Evolutionary conservation across 2,113 vertebrate species (phyloP), one percentile per base, ranked within the genome.

Genomic region (Hemiprocne comata): DNA sequence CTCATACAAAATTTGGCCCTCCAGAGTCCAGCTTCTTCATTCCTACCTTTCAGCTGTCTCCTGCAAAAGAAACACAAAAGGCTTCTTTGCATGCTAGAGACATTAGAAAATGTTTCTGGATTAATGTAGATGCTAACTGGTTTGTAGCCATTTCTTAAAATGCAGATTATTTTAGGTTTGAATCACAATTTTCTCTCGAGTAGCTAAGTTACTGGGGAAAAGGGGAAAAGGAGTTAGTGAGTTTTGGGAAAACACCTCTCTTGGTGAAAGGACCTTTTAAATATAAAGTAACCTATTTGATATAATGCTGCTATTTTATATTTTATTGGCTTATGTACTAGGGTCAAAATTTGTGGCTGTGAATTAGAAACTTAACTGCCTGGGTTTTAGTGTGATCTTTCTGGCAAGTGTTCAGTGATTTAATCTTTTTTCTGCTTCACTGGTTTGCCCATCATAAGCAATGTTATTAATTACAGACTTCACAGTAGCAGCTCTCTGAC

Each of bases 381-480:
- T 69, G 36, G 65, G 78, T 92, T 96, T 95, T 94, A 96, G 53
- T 92, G 79, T 4, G 4, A 40, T 94, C 76, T 86, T 90, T 86
- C 92, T 72, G 76, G 73, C 76, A 87, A 57, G 50, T 0, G 6
- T 65, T 94, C 92, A 85, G 66, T 93, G 95, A 94, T 20, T 67
- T 72, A 87, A 87, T 96, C 65, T 76, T 82, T 89, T 93, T 95
- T 95, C 85, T 96, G 29, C 90, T 77, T 95, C 76, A 72, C 55
- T 87, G 46, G 23, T 81, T 96, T 89, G 79, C 19, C 86, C 46
- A 34, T 96, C 57, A 29, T 69, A 87, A 92, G 65, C 79, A 50
- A 29, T 54, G 46, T 60, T 86, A 61, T 95, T 92, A 91, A 90
- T 94, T 94, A 87, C 36, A 76, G 71, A 24, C 72, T 80, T 42